Conservation (phyloP, 2,888 invertebrate genomes). For the Euplagia quadripunctaria region DNA sequence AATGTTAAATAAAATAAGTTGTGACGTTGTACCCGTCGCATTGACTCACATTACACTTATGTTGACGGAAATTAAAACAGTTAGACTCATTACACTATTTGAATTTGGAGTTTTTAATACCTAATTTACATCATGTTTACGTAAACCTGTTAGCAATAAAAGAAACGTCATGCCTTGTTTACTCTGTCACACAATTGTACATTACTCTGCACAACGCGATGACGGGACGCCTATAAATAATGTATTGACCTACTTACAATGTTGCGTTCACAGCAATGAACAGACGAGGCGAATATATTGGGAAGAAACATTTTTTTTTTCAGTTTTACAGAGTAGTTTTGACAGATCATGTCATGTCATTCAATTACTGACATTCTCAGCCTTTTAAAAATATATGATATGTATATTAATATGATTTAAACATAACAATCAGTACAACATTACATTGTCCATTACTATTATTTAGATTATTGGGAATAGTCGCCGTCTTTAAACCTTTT, state of each 20-base stretch:
- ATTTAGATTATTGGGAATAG: neutral
- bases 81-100: too few species aligned
- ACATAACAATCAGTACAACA: neutral
- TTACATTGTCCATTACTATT: neutral
- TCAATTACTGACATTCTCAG: neutral
- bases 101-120: too few species aligned
- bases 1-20: neutral
- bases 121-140: neutral
- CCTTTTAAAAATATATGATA: slow-evolving; percentile 4
- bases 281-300: slow-evolving; percentile 38
- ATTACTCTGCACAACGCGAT: slow-evolving; percentile 48
- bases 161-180: slow-evolving; percentile 39
- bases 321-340: slow-evolving; percentile 20
- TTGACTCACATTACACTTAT: neutral
- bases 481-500: neutral
- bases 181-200: slow-evolving; percentile 52
- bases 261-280: slow-evolving; percentile 25
- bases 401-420: neutral
- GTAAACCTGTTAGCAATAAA: slow-evolving; percentile 7
- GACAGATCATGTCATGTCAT: slow-evolving; percentile 18
- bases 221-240: slow-evolving; percentile 79
- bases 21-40: neutral
- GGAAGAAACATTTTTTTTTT: slow-evolving; percentile 20
- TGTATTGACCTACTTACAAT: slow-evolving; percentile 78
- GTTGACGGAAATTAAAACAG: neutral